These are phyloP conservation scores for Hestina assimilis DNA, from an alignment of 1,140 invertebrate genomes.

Conservation along the genomic window DNA sequence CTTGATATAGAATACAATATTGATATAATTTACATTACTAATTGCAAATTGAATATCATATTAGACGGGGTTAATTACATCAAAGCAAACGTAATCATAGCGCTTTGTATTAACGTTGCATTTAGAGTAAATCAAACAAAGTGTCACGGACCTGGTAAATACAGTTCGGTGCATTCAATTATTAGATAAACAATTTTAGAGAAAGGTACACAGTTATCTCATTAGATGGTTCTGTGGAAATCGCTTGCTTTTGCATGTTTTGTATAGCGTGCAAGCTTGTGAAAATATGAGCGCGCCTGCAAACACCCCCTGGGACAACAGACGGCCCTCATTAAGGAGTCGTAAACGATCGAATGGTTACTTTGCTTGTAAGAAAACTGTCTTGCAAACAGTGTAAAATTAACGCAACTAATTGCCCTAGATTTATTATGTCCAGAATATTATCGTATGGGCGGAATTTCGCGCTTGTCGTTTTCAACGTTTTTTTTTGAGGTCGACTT, in stretches of 20 bases:
- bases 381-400: conserved; percentile 39
- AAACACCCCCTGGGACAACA: conserved; percentile 56
- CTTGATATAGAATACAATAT: neutral
- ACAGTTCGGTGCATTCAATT: conserved; percentile 6
- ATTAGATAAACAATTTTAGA: conserved; percentile 14
- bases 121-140: conserved; percentile 13
- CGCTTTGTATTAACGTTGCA: neutral
- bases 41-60: conserved; percentile 14
- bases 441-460: no score
- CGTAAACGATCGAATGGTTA: conserved; percentile 63
- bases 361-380: conserved; percentile 43
- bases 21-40: conserved; percentile 14
- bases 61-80: conserved; percentile 1
- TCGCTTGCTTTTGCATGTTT: conserved; percentile 6
- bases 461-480: no score
- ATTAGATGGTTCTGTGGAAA: neutral
- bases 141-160: conserved; percentile 15
- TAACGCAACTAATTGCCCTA: conserved; percentile 27
- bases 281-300: conserved; percentile 46
- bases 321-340: conserved; percentile 54
- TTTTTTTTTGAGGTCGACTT: no score
- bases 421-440: neutral
- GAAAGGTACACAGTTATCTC: conserved; percentile 6
- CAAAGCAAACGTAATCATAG: conserved; percentile 15
- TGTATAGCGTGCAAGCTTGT: conserved; percentile 21